Percentiles rank a stretch among this genome's conserved stretches.
Evolutionary conservation across 2,797 vertebrate genomes (phyloP).

Genomic region (Hypotaenidia philippensis): DNA sequence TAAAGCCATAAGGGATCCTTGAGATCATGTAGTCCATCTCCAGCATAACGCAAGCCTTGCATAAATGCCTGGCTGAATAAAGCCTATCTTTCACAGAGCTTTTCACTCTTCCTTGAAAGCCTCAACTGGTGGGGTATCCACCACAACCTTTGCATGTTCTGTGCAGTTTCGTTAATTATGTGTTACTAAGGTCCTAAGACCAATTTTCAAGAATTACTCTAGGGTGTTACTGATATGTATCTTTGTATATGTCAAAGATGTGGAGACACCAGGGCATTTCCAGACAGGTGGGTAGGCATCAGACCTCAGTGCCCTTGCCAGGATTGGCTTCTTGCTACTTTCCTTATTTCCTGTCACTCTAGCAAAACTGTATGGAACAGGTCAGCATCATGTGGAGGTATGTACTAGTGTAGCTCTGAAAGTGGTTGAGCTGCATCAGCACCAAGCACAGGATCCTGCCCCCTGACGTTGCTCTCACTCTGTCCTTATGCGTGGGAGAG

Average conservation of each 20-base stretch:
- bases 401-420: not conserved
- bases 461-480: not conserved
- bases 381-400: not conserved
- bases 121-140: not conserved
- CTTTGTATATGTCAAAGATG: not conserved
- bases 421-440: not conserved
- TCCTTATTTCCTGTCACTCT: not conserved
- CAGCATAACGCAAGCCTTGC: slow-evolving; percentile 17
- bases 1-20: slow-evolving; percentile 48
- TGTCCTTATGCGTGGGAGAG: not conserved
- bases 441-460: not conserved
- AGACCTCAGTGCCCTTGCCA: not conserved
- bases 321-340: not conserved
- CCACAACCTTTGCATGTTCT: not conserved
- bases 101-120: not conserved
- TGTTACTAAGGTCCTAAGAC: not conserved
- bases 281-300: not conserved
- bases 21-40: slow-evolving; percentile 51
- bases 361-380: not conserved
- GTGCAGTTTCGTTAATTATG: not conserved
- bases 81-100: not conserved
- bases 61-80: slow-evolving; percentile 18
- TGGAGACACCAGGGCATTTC: not conserved
- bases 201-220: not conserved
- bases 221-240: not conserved